These are phyloP conservation scores for Cheilosia vernalis DNA, from an alignment of 2,888 invertebrate genomes.

Conservation along the genomic window DNA sequence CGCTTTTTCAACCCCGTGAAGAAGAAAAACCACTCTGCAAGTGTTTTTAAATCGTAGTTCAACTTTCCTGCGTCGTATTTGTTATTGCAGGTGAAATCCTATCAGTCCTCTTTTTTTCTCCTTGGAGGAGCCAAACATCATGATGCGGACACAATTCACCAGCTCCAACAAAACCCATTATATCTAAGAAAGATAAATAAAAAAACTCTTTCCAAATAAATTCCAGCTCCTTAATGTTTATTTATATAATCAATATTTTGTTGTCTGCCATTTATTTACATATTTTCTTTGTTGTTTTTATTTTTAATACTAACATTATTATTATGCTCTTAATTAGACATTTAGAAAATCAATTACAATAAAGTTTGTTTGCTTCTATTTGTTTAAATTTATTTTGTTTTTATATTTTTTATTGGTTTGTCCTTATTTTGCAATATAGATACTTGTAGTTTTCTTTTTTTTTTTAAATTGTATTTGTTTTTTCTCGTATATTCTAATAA, in stretches of 20 bases:
- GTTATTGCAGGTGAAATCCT: too few relatives aligned
- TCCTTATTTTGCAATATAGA: conserved; percentile 30
- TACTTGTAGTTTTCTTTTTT: conserved; percentile 43
- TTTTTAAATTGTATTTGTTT: background rate
- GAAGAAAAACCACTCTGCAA: too few relatives aligned
- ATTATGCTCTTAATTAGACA: conserved; percentile 67
- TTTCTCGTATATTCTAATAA: conserved; percentile 51
- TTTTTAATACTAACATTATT: conserved; percentile 49
- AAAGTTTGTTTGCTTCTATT: conserved; percentile 43
- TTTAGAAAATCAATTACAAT: conserved; percentile 74
- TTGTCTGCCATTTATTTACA: conserved; percentile 63
- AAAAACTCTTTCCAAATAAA: background rate
- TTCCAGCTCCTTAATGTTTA: conserved; percentile 67
- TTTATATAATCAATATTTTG: conserved; percentile 68
- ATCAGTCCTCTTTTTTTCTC: too few relatives aligned
- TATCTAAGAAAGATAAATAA: background rate
- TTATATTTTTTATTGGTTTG: conserved; percentile 36
- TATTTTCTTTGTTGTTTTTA: conserved; percentile 9
- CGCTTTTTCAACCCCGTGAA: too few relatives aligned
- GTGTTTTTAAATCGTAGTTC: too few relatives aligned
- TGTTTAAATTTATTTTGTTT: conserved; percentile 28
- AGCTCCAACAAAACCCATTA: too few relatives aligned
- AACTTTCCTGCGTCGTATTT: too few relatives aligned
- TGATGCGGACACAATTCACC: too few relatives aligned
- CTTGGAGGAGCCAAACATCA: too few relatives aligned